Conservation (phyloP, 1,140 invertebrate genomes). For the Antheraea mylitta region DNA sequence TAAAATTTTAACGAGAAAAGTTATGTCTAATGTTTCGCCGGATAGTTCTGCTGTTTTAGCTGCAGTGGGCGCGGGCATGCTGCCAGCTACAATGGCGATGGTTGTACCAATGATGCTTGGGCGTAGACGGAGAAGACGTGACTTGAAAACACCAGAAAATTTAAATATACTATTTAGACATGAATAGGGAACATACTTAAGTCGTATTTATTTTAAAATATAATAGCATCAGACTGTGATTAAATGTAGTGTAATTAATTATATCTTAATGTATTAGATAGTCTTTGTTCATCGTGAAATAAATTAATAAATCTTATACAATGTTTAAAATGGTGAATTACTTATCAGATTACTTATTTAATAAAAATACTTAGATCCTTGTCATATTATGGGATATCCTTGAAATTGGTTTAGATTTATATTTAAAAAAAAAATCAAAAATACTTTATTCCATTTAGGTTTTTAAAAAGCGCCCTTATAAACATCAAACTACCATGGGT, state of each 20-base stretch:
- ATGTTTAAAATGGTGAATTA: not conserved
- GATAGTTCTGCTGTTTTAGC: constrained; percentile 83
- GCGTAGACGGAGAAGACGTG: constrained; percentile 74
- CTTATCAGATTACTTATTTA: too few species aligned
- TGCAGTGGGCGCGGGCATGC: constrained; percentile 87
- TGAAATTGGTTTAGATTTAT: not conserved
- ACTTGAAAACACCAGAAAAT: constrained; percentile 28
- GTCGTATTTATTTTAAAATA: not conserved
- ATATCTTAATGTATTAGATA: not conserved
- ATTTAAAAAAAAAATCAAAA: too few species aligned
- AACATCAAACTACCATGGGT: too few species aligned
- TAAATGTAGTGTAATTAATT: not conserved
- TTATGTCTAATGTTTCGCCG: constrained; percentile 47
- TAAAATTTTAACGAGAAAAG: constrained; percentile 59
- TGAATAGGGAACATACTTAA: constrained; percentile 15
- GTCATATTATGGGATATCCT: not conserved
- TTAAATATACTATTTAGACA: constrained; percentile 26
- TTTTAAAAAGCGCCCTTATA: too few species aligned
- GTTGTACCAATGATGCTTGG: constrained; percentile 87
- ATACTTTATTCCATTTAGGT: too few species aligned
- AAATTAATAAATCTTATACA: not conserved
- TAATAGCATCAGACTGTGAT: constrained; percentile 5
- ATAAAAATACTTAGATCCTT: not conserved
- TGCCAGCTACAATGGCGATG: constrained; percentile 89
- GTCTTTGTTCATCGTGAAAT: not conserved